Base-by-base conservation (phyloP, 2,888 invertebrate species). In the Cheilosia impressa region DNA sequence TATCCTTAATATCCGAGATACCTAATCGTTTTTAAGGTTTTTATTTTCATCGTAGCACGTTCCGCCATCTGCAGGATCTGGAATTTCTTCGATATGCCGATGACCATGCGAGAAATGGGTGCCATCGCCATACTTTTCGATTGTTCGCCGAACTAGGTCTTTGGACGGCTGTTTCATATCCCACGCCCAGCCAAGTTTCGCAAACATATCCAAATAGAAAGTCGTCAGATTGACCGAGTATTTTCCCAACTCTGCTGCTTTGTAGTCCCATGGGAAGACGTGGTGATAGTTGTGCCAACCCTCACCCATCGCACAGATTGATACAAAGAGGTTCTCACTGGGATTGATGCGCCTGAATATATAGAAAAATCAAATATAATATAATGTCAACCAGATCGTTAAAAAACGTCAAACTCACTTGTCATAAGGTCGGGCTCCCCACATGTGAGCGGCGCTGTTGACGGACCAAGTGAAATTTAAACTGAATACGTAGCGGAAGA, bases 221-320 rank as follows among this genome's bases (percentile, higher is more conserved):
- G 96, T 95, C 1, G 97, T 96, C 0, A 94, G 65, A 90, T 97
- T 97, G n/a, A 94, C 90, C 87, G 94, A 90, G 83, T 94, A 93
- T 55, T 92, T 93, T 15, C 96, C 96, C n/a, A 97, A 93, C 91
- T 98, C 98, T 6, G 97, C 95, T 31, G 98, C 96, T 90, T 97
- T 96, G 94, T 98, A 98, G 92, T 98, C 98, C 96, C 97, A 97
- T 0, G 98, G 98, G 92, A 98, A 98, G 0, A 96, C 96, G 92
- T 98, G 98, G 91, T 98, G 98, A 92, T 97, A 98, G 93, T 98
- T 98, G 93, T 98, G 98, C 96, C 97, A 98, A 4, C 98, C 98
- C 91, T 97, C 97, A 0, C 97, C 97, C 92, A 96, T 93, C 0
- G 96, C 95, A 24, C 95, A 89, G 0, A 96, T 89, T 0, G 97